These are phyloP conservation scores for Trichosurus vulpecula DNA, from an alignment of 2,797 vertebrate genomes.

Conservation along the genomic window DNA sequence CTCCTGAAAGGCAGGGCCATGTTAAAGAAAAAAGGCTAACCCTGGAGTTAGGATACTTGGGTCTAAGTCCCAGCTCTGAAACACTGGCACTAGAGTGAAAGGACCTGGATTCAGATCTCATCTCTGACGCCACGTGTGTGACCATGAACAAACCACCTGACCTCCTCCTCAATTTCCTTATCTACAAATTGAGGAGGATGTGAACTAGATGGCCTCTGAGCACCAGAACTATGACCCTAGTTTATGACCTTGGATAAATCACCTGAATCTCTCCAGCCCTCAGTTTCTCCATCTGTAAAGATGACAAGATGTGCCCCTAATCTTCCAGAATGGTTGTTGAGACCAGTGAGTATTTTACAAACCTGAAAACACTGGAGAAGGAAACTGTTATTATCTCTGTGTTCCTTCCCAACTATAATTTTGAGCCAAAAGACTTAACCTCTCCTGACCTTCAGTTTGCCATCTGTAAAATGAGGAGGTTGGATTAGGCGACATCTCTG, in stretches of 20 bases:
- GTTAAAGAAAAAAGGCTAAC: neutral
- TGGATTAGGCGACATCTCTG: neutral
- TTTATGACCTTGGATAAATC: neutral
- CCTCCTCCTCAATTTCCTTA: neutral
- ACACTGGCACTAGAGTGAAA: neutral
- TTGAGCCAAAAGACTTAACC: neutral
- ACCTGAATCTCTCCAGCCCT: neutral
- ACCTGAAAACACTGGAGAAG: neutral
- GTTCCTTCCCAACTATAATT: neutral
- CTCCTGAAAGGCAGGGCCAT: neutral
- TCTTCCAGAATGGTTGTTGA: neutral
- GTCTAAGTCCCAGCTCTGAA: neutral
- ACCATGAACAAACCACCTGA: neutral
- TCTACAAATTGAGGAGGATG: neutral
- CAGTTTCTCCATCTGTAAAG: neutral
- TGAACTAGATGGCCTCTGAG: neutral
- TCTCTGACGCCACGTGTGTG: neutral
- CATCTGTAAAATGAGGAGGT: neutral
- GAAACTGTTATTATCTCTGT: neutral
- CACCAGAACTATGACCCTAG: neutral
- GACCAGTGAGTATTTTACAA: neutral
- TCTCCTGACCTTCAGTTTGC: neutral
- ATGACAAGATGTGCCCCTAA: neutral
- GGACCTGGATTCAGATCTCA: neutral
- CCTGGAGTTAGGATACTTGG: neutral